These are phyloP conservation scores for Cheilosia variabilis DNA, from an alignment of 2,888 invertebrate genomes.

Conservation along the genomic window DNA sequence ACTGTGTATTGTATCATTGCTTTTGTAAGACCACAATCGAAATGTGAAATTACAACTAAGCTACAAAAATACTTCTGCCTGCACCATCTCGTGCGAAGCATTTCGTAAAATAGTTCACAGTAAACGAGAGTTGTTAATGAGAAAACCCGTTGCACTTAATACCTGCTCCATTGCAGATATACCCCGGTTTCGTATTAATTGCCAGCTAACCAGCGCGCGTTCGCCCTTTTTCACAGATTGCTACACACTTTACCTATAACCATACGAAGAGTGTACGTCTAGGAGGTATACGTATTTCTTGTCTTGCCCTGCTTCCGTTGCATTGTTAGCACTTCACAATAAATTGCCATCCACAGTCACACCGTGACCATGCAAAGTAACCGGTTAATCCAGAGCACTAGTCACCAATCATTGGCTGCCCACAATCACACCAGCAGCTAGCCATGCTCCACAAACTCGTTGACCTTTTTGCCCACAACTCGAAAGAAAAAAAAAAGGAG, in stretches of 20 bases:
- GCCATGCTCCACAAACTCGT: conserved; percentile 61
- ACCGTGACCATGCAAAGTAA: conserved; percentile 69
- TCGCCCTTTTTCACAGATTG: conserved; percentile 49
- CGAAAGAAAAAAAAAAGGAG: neutral
- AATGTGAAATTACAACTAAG: too few species aligned
- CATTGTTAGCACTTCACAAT: conserved; percentile 61
- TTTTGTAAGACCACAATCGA: too few species aligned
- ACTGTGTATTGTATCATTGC: too few species aligned
- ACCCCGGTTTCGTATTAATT: neutral
- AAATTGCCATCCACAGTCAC: conserved; percentile 63
- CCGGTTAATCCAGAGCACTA: conserved; percentile 73
- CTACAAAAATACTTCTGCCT: too few species aligned
- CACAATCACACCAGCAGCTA: conserved; percentile 50
- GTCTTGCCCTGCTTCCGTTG: conserved; percentile 62
- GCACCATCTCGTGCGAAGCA: neutral
- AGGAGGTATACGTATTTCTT: too few species aligned
- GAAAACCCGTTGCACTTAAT: neutral
- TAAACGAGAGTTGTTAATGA: neutral
- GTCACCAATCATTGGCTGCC: conserved; percentile 49
- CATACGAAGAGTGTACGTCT: conserved; percentile 1
- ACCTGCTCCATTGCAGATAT: neutral
- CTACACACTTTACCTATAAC: conserved; percentile 9
- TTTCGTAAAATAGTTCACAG: neutral
- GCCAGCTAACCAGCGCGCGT: conserved; percentile 32
- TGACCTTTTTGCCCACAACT: conserved; percentile 73